Percentiles rank a stretch among this genome's conserved stretches.
Evolutionary conservation across 2,797 vertebrate genomes (phyloP).

Genomic region (Buceros bicornis): DNA sequence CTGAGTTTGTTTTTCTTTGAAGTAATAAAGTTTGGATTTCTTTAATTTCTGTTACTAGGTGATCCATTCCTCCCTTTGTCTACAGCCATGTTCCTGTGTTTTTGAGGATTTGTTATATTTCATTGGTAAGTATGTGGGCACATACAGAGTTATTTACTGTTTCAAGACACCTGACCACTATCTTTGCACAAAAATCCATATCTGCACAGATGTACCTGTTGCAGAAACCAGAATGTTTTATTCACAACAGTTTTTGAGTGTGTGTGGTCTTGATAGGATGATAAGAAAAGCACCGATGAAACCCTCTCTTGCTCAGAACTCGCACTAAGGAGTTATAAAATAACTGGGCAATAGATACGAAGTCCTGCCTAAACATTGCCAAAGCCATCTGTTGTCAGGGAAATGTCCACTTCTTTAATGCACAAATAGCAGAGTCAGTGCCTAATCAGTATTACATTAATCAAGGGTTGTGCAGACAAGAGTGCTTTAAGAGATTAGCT

Average conservation of each 20-base stretch:
- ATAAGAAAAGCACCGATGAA: background rate
- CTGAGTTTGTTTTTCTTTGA: background rate
- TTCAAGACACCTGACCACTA: background rate
- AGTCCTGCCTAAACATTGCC: conserved; percentile 55
- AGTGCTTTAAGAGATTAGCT: conserved; percentile 29
- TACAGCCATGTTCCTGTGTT: background rate
- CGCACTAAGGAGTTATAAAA: conserved; percentile 37
- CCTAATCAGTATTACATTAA: conserved; percentile 60
- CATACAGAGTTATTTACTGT: background rate
- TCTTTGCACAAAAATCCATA: background rate
- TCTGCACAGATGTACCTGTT: background rate
- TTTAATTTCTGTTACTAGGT: background rate
- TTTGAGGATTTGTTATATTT: background rate
- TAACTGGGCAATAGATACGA: conserved; percentile 46
- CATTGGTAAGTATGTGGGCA: background rate
- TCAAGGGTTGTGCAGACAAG: background rate
- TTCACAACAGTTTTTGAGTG: background rate
- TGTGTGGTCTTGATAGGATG: background rate
- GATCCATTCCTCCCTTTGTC: background rate
- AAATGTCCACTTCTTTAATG: background rate
- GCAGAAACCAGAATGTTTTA: background rate
- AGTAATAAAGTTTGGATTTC: background rate
- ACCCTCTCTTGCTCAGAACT: background rate
- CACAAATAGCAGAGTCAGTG: background rate
- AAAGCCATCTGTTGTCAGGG: conserved; percentile 40